A percentile compares a stretch with the other conserved stretches of the same genome.
These are phyloP conservation scores for Pollachius pollachius DNA, from an alignment of 2,113 vertebrate species.

Conservation along the genomic window DNA sequence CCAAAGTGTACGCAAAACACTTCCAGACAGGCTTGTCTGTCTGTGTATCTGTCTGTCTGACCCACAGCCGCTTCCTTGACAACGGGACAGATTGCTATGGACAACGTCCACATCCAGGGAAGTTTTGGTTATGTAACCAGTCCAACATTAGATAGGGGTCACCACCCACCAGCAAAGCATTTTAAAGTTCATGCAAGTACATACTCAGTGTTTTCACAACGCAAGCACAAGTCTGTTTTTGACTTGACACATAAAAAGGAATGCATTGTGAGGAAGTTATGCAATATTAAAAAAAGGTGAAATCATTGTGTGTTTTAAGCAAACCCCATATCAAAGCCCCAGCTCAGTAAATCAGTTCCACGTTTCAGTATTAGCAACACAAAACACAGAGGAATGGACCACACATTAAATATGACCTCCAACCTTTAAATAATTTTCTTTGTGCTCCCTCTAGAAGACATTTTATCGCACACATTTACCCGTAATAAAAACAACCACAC, in stretches of 20 bases:
- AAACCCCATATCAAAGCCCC: conserved; percentile 6
- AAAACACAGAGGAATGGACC: not conserved
- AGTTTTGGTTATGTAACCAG: conserved; percentile 43
- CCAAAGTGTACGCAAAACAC: conserved; percentile 3
- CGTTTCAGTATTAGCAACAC: conserved; percentile 15
- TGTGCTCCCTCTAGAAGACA: conserved; percentile 1
- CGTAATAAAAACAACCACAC: not conserved
- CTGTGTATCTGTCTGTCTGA: conserved; percentile 13
- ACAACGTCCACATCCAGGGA: conserved; percentile 33
- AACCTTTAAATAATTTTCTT: conserved; percentile 1
- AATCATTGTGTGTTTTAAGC: no score
- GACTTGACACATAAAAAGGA: not conserved
- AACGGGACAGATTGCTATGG: conserved; percentile 13
- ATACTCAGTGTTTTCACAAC: conserved; percentile 38
- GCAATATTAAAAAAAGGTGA: not conserved
- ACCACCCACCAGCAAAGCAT: conserved; percentile 41
- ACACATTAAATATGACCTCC: not conserved
- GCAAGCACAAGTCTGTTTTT: conserved; percentile 10
- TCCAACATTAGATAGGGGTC: conserved; percentile 40
- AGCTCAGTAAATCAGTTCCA: not conserved
- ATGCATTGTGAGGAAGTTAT: not conserved
- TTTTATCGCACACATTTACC: not conserved
- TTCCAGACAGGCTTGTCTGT: conserved; percentile 8
- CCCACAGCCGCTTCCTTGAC: conserved; percentile 8
- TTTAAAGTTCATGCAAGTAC: conserved; percentile 55